These are phyloP conservation scores for Antheraea mylitta DNA, from an alignment of 1,140 invertebrate genomes.

Conservation along the genomic window DNA sequence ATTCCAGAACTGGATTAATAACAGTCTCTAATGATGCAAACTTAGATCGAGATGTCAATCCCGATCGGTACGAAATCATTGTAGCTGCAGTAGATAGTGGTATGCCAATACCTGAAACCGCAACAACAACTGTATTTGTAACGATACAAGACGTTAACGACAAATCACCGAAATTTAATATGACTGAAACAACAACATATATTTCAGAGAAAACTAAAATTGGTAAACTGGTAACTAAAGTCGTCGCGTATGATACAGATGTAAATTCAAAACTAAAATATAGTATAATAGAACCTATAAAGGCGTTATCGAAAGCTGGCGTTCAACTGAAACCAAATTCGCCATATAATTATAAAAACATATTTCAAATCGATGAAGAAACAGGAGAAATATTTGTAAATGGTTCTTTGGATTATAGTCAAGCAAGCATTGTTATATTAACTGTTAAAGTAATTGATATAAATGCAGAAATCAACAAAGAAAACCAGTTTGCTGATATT, in stretches of 20 bases:
- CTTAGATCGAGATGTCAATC: slow-evolving; percentile 85
- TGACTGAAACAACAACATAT: slow-evolving; percentile 80
- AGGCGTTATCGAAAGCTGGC: slow-evolving; percentile 87
- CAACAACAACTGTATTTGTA: slow-evolving; percentile 86
- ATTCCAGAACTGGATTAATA: slow-evolving; percentile 84
- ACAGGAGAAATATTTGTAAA: slow-evolving; percentile 86
- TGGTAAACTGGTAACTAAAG: slow-evolving; percentile 82
- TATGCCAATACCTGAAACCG: slow-evolving; percentile 86
- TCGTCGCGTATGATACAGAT: slow-evolving; percentile 86
- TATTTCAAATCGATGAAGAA: slow-evolving; percentile 84
- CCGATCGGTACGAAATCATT: slow-evolving; percentile 84
- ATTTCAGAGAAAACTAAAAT: slow-evolving; percentile 85
- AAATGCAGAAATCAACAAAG: slow-evolving; percentile 84
- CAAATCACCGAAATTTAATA: slow-evolving; percentile 87
- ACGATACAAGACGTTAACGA: slow-evolving; percentile 90
- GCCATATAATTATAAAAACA: slow-evolving; percentile 83
- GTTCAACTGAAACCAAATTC: slow-evolving; percentile 81
- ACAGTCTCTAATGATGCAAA: slow-evolving; percentile 86
- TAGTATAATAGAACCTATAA: slow-evolving; percentile 83
- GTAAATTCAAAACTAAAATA: slow-evolving; percentile 84
- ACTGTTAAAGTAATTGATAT: slow-evolving; percentile 86
- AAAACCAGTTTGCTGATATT: slow-evolving; percentile 82
- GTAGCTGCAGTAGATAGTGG: slow-evolving; percentile 87
- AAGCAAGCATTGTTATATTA: slow-evolving; percentile 88
- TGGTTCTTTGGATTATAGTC: slow-evolving; percentile 87